Base-by-base conservation (phyloP, 2,113 vertebrate genomes). In the Phycodurus eques region DNA sequence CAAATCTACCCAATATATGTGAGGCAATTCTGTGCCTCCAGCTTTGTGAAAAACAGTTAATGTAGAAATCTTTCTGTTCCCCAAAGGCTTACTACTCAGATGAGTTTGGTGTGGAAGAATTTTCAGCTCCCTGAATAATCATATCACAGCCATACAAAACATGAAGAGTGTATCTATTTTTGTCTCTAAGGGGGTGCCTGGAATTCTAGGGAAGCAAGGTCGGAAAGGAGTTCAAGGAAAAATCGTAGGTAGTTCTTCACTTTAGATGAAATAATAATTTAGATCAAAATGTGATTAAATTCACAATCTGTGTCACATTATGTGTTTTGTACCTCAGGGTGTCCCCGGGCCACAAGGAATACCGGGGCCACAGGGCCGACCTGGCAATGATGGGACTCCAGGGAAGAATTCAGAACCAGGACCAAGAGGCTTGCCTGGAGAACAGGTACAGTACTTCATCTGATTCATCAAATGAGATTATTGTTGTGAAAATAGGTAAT, bases 131-230 rank as follows among this genome's bases (percentile, higher is more conserved):
- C 15, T 47, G 46, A 15, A 47, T 19, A 20, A 53, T 53, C 17
- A 53, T 53, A 53, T 2, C 15, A 53, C 53, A 22, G 7, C 7
- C 7, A 35, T 33, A 35, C 20, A n/a, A 43, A 66, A n/a, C 8
- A 6, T 12, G 8, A 44, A 66, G 42, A 42, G 44, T n/a, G 11
- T 47, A 19, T 0, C 8, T 74, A 1, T 19, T 56, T 76, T 70
- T 72, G 10, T 81, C n/a, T 56, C 11, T 80, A 63, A 93, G 92
- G 93, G 92, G 2, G 80, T 70, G 17, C 83, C 89, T 57, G 92
- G 93, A 75, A 82, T 88, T 71, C 65, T 77, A 75, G 93, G 93
- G 46, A 91, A 87, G 47, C 89, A 90, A 71, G 92, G 92, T 51
- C 79, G 31, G 56, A 92, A 89, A 82, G 93, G 93, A 85, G 75